Base-by-base conservation (phyloP, 37 sponge, comb jelly and placozoan species). In the Spongilla lacustris region DNA sequence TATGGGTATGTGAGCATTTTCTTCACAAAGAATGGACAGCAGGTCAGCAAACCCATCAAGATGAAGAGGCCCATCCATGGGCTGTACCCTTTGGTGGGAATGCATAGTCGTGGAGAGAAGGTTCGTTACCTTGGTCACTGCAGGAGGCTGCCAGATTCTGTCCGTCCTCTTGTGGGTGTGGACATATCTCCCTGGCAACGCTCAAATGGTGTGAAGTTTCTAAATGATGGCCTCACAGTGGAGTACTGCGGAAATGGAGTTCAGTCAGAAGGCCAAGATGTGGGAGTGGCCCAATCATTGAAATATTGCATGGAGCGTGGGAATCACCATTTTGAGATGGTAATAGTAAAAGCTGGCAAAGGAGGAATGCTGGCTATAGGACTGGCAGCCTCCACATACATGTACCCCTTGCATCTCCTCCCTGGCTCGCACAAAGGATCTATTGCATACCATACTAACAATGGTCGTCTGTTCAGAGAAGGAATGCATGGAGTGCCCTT, bases 241-340 rank as follows among this genome's bases (percentile, higher is more conserved):
- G 85, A 84, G 74, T 94, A 94, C 48, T 70, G 36, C 73, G 94
- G 94, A 27, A 77, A 83, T 24, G 85, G 91, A 0, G 76, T 80
- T 22, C 46, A 46, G 46, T 8, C 46, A 46, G 27, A 80, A 32
- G 66, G 46, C 17, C 91, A 88, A 73, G 94, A 88, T 77, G 88
- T 90, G 36, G 96, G 91, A 11, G 81, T 93, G 24, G 96, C 96
- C 5, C 91, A 90, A 50, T 75, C 83, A 22, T 58, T 58, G 58
- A 75, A 46, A 13, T 69, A 80, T 36, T 84, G 67, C 2, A 50
- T 96, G 22, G 76, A 83, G 23, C 79, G 69, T 6, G 33, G 67
- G 4, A 81, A 90, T 37, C 96, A 92, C 75, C 93, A 96, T 37
- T 96, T 96, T 88, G 96, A 96, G 72, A 81, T 96, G 89, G 80